A percentile compares a stretch with the other conserved stretches of the same genome.
Conservation (phyloP, 2,797 vertebrate genomes). For the Dermochelys coriacea region DNA sequence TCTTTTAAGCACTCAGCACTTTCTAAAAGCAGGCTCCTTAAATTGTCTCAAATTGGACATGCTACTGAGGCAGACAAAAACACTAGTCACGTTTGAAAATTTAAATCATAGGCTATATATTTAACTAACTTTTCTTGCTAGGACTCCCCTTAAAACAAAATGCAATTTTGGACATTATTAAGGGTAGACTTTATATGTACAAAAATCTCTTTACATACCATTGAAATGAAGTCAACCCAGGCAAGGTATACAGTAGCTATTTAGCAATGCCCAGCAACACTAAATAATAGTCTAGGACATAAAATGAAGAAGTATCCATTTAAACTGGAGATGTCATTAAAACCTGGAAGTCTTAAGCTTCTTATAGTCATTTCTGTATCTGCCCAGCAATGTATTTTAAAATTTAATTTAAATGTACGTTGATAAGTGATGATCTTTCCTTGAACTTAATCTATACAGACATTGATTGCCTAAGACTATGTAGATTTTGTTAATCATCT, state of each 20-base stretch:
- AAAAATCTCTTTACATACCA: neutral
- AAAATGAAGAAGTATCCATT: neutral
- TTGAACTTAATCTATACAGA: neutral
- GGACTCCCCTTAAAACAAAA: neutral
- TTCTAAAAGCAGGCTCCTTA: neutral
- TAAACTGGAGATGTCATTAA: neutral
- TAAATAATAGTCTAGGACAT: neutral
- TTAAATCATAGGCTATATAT: neutral
- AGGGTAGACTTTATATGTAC: neutral
- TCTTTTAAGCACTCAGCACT: neutral
- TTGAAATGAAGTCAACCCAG: neutral
- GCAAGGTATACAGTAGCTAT: neutral
- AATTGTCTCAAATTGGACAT: neutral
- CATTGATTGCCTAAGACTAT: neutral
- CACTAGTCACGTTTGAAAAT: neutral
- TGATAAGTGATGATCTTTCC: neutral
- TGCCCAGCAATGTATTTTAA: neutral
- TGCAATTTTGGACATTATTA: neutral
- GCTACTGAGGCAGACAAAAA: neutral
- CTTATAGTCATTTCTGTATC: neutral
- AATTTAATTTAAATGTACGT: neutral
- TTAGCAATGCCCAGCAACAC: neutral
- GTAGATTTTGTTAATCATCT: neutral
- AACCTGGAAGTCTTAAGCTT: neutral
- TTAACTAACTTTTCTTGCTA: neutral